Percentiles rank a stretch among this genome's conserved stretches.
phyloP scores from a whole-genome alignment of 1,140 invertebrate genomes.

The Ips nitidus region DNA sequence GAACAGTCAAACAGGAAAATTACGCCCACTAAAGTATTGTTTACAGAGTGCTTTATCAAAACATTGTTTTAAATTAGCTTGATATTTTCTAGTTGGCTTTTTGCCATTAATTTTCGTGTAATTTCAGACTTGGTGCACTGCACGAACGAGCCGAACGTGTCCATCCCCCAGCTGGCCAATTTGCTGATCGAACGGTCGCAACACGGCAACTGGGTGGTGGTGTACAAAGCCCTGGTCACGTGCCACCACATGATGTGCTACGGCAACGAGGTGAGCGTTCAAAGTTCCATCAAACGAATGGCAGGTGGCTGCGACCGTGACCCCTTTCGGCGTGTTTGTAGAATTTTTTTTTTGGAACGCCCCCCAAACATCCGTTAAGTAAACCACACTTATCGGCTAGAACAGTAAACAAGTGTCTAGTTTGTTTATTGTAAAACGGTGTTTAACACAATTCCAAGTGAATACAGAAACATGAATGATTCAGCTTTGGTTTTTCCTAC shows the following conservation, averaged over 20 bases:
- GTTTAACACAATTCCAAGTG: no score
- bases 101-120: constrained; percentile 36
- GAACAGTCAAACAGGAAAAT: no score
- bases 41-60: no score
- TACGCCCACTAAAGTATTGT: no score
- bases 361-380: constrained; percentile 66
- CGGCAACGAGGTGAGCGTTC: constrained; percentile 90
- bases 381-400: no score
- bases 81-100: neutral
- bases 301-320: neutral
- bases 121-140: constrained; percentile 96
- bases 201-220: constrained; percentile 97
- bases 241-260: constrained; percentile 99
- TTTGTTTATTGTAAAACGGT: no score
- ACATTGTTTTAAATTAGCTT: no score
- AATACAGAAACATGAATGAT: no score
- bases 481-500: no score
- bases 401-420: no score
- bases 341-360: constrained; percentile 83
- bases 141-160: constrained; percentile 99
- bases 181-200: constrained; percentile 96
- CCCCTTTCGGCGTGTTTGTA: neutral
- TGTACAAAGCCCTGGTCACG: constrained; percentile 97
- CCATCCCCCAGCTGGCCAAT: constrained; percentile 98
- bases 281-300: neutral